phyloP scores from a whole-genome alignment of 2,888 invertebrate genomes.

The Mystacides longicornis region DNA sequence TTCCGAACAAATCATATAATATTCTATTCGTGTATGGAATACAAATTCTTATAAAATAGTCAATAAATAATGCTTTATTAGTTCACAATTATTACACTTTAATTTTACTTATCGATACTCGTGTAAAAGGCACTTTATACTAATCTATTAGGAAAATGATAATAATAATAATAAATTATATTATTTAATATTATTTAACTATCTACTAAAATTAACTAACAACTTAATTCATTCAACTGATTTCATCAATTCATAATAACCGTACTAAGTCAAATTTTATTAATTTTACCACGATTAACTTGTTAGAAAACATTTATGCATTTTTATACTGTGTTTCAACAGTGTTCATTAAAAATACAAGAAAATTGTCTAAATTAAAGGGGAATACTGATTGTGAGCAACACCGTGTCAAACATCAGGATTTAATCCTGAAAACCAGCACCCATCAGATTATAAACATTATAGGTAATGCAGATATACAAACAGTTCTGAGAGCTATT shows the following conservation, averaged over 20 bases:
- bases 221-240: too few relatives aligned
- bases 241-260: too few relatives aligned
- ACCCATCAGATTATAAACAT: too few relatives aligned
- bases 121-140: constrained; percentile 12
- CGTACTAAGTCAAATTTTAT: too few relatives aligned
- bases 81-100: not conserved
- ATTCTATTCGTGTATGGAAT: too few relatives aligned
- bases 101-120: not conserved
- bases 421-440: too few relatives aligned
- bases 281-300: too few relatives aligned
- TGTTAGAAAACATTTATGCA: too few relatives aligned
- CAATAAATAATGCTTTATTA: not conserved
- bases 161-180: not conserved
- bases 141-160: constrained; percentile 13
- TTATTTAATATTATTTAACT: not conserved
- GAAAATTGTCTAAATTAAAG: not conserved
- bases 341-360: not conserved
- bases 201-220: too few relatives aligned
- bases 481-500: not conserved
- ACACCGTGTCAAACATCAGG: not conserved
- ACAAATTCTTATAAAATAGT: too few relatives aligned
- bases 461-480: too few relatives aligned
- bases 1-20: not conserved
- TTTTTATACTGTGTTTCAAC: too few relatives aligned
- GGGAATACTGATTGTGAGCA: not conserved